Conservation (phyloP, 2,888 invertebrate species). For the Pachycephus smyrnensis region DNA sequence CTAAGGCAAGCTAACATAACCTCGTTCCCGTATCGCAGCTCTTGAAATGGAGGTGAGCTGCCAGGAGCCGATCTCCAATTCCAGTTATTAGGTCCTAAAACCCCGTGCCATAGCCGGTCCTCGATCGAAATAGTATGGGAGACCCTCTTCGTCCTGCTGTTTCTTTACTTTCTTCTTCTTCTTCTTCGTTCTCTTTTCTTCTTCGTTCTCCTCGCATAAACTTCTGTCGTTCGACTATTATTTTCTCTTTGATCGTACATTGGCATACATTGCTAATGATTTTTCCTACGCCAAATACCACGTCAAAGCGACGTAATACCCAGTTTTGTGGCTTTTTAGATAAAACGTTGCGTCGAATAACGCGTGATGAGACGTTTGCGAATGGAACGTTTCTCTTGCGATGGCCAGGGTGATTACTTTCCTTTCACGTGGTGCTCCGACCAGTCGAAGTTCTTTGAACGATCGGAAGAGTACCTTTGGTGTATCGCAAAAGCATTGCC, state of each 20-base stretch:
- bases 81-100: constrained; percentile 51
- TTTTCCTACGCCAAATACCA: not conserved
- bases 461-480: not conserved
- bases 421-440: not conserved
- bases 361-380: not conserved
- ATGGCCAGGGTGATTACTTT: not conserved
- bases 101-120: constrained; percentile 40
- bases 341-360: not conserved
- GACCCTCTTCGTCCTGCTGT: constrained; percentile 10
- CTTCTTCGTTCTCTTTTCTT: not conserved
- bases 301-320: not conserved
- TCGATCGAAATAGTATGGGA: constrained; percentile 32
- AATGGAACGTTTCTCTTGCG: not conserved
- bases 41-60: not conserved
- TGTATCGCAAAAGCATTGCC: not conserved
- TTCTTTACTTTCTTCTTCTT: constrained; percentile 4
- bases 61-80: constrained; percentile 41
- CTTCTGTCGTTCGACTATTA: not conserved
- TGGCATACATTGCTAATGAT: not conserved
- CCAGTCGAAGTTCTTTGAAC: not conserved
- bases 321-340: not conserved
- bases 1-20: not conserved
- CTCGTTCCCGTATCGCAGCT: constrained; percentile 5
- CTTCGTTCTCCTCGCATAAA: not conserved
- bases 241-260: not conserved